Conservation (phyloP, 2,888 invertebrate genomes). For the Parasteatoda lunata region DNA sequence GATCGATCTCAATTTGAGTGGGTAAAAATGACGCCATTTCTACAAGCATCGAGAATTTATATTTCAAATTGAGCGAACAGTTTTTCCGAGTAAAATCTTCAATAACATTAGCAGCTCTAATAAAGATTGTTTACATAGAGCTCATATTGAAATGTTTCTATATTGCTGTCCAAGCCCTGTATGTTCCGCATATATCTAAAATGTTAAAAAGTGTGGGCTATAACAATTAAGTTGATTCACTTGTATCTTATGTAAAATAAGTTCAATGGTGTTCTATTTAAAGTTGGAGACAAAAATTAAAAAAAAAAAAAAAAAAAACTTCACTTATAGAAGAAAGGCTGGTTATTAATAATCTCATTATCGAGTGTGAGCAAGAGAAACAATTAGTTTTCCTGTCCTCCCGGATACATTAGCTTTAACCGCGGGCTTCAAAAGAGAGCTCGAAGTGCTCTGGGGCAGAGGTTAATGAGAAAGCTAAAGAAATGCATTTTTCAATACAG, state of each 20-base stretch:
- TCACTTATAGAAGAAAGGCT: conserved; percentile 31
- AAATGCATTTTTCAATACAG: neutral
- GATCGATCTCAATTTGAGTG: too few species aligned
- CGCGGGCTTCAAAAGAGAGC: conserved; percentile 4
- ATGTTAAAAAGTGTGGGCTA: too few species aligned
- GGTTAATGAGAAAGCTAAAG: conserved; percentile 47
- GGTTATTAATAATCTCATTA: conserved; percentile 65
- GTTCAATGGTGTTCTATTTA: neutral
- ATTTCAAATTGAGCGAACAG: too few species aligned
- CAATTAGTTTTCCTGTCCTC: conserved; percentile 39
- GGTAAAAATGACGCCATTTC: too few species aligned
- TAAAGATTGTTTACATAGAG: too few species aligned
- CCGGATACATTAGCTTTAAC: conserved; percentile 46
- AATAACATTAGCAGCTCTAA: too few species aligned
- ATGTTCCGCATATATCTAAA: too few species aligned
- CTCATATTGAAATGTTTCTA: too few species aligned
- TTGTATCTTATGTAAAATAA: neutral
- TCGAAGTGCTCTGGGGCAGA: conserved; percentile 13
- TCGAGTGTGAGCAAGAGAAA: conserved; percentile 15
- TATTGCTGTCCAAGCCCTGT: too few species aligned
- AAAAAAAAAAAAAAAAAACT: conserved; percentile 5
- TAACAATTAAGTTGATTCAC: too few species aligned
- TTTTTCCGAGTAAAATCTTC: too few species aligned
- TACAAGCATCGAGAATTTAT: too few species aligned
- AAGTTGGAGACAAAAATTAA: neutral